Evolutionary conservation across 2,113 vertebrate species (phyloP), one percentile per base, ranked within the genome.

Genomic region (Mormoops blainvillei): DNA sequence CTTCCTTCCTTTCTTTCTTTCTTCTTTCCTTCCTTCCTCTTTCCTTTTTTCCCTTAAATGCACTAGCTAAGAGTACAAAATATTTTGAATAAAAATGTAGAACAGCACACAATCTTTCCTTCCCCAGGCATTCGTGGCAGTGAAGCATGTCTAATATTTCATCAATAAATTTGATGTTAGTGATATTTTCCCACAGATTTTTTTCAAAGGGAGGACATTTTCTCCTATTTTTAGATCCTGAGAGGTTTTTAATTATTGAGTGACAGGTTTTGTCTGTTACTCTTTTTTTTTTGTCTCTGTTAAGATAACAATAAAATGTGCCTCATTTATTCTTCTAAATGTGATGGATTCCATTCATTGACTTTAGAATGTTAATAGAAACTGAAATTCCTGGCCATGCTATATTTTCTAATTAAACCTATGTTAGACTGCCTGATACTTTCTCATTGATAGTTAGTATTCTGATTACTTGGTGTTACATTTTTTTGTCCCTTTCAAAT

Each of bases 301-400:
- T 84, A 84, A 67, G 61, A 67, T 56, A 88, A n/a, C 38, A 6
- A 50, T 87, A 58, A 74, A 8, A 85, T 31, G 76, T 82, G 56
- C n/a, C 52, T 54, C 4, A 52, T 76, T 78, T 70, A 65, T 61
- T 54, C 6, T 70, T 76, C 73, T 63, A 65, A 65, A 48, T 8
- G 16, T 54, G 2, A 8, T 87, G 0, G 45, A 36, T 84, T 88
- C 48, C 5, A 67, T 91, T 58, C 24, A 91, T 82, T 82, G 54
- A 71, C 50, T 87, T 91, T 38, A 87, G 16, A 83, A 82, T 90
- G 15, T 87, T 61, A 38, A 81, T 67, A 76, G 63, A 87, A 56
- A 8, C 20, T 87, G 87, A n/a, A 84, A 89, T 95, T 93, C 15
- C 41, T 84, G 19, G 43, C 26, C 18, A 54, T 48, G 61, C 33